Percentiles rank a stretch among this genome's conserved stretches.
Conservation (phyloP, 2,797 vertebrate genomes). For the Thripadectes ignobilis region DNA sequence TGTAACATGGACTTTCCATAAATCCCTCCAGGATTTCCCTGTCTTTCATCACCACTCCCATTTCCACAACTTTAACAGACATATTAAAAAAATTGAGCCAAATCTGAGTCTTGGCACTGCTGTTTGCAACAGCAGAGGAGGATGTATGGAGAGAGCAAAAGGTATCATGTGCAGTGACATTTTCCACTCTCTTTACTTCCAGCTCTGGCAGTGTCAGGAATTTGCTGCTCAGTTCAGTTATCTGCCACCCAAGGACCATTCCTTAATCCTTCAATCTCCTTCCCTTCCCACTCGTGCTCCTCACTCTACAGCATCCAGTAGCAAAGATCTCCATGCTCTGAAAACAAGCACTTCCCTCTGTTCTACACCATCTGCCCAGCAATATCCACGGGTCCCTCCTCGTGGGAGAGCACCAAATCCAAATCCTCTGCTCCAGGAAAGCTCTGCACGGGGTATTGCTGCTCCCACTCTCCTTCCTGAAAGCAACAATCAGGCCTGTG, state of each 20-base stretch:
- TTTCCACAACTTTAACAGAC: not conserved
- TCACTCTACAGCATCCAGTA: accelerated
- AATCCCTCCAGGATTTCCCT: not conserved
- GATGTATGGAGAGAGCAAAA: not conserved
- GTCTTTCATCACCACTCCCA: not conserved
- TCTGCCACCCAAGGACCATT: not conserved
- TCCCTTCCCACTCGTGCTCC: accelerated
- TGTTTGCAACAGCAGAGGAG: accelerated
- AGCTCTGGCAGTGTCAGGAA: too few relatives aligned
- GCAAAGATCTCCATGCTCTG: accelerated
- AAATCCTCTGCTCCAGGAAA: too few relatives aligned
- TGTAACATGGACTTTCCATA: accelerated
- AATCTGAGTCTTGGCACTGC: not conserved
- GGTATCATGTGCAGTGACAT: accelerated
- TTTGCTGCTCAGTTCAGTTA: accelerated
- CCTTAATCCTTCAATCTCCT: accelerated
- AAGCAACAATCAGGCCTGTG: accelerated
- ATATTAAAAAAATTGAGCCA: not conserved
- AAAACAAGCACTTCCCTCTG: accelerated
- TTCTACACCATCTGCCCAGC: not conserved
- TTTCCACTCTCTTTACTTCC: not conserved
- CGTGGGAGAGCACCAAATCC: accelerated
- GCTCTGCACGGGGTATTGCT: not conserved
- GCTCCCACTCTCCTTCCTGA: not conserved
- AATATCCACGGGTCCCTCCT: accelerated